Evolutionary conservation across 2,797 vertebrate genomes (phyloP), one percentile per base, ranked within the genome.

Genomic region (Cirrhinus mrigala): DNA sequence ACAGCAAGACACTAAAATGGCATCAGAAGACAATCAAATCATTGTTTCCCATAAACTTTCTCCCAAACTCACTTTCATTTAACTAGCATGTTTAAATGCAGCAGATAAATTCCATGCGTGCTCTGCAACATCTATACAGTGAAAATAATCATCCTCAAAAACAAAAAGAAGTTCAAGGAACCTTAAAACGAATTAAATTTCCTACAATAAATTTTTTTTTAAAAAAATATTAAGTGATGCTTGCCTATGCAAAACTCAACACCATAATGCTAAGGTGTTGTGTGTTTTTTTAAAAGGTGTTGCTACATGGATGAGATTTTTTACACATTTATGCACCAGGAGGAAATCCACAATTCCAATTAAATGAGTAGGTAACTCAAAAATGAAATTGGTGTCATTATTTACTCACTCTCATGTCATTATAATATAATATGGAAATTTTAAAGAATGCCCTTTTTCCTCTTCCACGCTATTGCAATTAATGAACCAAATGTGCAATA

Each of bases 1-100:
- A 71, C n/a, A 69, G 62, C 44, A 66, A 40, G 24, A 62, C 44
- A 48, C 15, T 46, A 76, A 77, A 82, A 86, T 4, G 37, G 20
- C 44, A 64, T 68, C 22, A 69, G 12, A 74, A 76, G 52, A 76
- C 76, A 76, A 76, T 52, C 70, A 81, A 81, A 76, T 69, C 62
- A 66, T 22, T 60, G 50, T 66, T 44, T 46, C 44, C 33, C 44
- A 80, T 33, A 37, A 79, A 27, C 70, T 15, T 73, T 62, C 58
- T 68, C 77, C 46, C 58, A 33, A 78, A 62, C 11, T 68, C 40
- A 14, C 24, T 66, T 87, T 54, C 4, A 68, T 18, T 74, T 20
- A 54, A 84, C 27, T 78, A 14, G 2, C 58, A n/a, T 12, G 4
- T 37, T 29, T 52, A 29, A 37, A 79, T 46, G 76, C 16, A 29